A percentile compares a stretch with the other conserved stretches of the same genome.
These are phyloP conservation scores for Brachypodius melanocephalos DNA, from an alignment of 2,113 vertebrate genomes.

Conservation along the genomic window DNA sequence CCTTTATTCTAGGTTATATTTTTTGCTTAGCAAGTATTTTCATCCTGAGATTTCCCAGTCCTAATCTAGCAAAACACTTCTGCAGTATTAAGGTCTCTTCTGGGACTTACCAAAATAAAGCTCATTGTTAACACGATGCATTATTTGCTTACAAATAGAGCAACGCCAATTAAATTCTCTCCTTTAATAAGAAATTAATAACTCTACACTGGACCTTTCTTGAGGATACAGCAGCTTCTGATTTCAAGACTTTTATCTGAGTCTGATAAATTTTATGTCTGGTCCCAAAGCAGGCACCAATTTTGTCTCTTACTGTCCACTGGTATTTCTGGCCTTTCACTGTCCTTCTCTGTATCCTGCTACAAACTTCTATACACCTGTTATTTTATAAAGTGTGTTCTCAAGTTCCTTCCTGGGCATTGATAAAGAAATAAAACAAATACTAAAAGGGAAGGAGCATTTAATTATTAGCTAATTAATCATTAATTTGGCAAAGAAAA, in stretches of 20 bases:
- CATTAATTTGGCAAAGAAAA: neutral
- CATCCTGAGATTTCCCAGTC: neutral
- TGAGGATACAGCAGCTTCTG: neutral
- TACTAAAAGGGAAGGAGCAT: neutral
- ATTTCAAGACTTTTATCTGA: neutral
- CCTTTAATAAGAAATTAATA: slow-evolving; percentile 12
- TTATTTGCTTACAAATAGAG: slow-evolving; percentile 52
- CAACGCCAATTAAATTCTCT: neutral
- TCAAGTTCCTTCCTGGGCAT: neutral
- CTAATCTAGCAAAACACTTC: slow-evolving; percentile 17
- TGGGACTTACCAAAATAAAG: slow-evolving; percentile 34
- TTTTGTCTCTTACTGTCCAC: neutral
- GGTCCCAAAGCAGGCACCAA: slow-evolving; percentile 22
- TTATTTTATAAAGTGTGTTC: neutral
- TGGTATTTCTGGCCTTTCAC: neutral
- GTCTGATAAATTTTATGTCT: neutral
- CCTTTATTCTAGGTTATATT: slow-evolving; percentile 10
- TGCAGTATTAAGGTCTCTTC: neutral
- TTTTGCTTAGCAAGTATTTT: slow-evolving; percentile 26
- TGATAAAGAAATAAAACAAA: neutral
- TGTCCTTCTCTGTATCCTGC: neutral
- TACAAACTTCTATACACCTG: neutral
- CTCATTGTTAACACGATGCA: neutral
- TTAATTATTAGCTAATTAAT: too few species aligned
- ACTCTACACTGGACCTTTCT: neutral